Evolutionary conservation across 1,140 invertebrate species (phyloP).

Genomic region (Euglossa dilemma): DNA sequence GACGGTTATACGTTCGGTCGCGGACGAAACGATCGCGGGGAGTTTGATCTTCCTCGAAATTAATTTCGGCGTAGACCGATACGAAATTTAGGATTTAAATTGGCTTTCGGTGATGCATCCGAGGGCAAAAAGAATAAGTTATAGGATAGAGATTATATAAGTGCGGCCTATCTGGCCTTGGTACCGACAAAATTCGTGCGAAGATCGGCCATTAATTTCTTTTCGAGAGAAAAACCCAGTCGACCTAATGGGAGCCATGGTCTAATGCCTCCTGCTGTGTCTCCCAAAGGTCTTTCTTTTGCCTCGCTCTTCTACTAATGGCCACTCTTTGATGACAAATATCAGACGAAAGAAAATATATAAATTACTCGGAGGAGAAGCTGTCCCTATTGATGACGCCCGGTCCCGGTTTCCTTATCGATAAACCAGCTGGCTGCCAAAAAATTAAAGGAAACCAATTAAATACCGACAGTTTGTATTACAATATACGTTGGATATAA

Average conservation of each 20-base stretch:
- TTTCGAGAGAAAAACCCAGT: slow-evolving; percentile 78
- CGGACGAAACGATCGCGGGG: not conserved
- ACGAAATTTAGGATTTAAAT: not conserved
- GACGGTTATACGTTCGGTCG: too few relatives aligned
- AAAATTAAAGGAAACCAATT: too few relatives aligned
- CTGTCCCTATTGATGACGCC: slow-evolving; percentile 71
- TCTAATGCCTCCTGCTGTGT: slow-evolving; percentile 82
- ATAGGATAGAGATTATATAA: not conserved
- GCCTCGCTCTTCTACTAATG: slow-evolving; percentile 78
- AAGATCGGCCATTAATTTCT: slow-evolving; percentile 80
- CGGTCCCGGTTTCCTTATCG: slow-evolving; percentile 46
- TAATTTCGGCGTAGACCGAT: not conserved
- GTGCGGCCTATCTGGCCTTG: slow-evolving; percentile 9
- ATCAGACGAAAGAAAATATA: slow-evolving; percentile 81
- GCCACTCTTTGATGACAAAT: slow-evolving; percentile 83
- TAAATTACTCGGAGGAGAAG: slow-evolving; percentile 78
- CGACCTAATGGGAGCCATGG: slow-evolving; percentile 80
- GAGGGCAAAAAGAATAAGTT: not conserved
- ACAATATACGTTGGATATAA: too few relatives aligned
- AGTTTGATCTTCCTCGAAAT: not conserved
- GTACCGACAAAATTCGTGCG: slow-evolving; percentile 50
- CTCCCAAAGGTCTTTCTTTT: slow-evolving; percentile 76
- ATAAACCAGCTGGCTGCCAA: slow-evolving; percentile 9
- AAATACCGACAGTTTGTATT: too few relatives aligned
- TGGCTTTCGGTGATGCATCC: too few relatives aligned